Evolutionary conservation across 2,797 vertebrate genomes (phyloP).

Genomic region (Pagetopsis macropterus): DNA sequence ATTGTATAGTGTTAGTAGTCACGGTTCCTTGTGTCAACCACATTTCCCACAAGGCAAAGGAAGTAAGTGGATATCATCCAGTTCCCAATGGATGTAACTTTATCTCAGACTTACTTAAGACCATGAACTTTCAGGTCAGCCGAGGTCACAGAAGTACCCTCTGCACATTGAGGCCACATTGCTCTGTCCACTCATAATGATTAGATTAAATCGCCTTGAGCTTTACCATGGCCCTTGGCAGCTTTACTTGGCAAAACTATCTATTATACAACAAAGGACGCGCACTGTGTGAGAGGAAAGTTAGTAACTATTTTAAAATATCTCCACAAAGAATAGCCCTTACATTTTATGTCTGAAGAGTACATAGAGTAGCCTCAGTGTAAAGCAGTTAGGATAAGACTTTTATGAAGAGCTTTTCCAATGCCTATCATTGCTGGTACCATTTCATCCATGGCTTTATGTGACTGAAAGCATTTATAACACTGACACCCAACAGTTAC

Average conservation of each 20-base stretch:
- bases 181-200: constrained; percentile 66
- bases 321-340: constrained; percentile 22
- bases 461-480: constrained; percentile 81
- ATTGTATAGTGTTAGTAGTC: constrained; percentile 47
- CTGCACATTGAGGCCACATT: constrained; percentile 61
- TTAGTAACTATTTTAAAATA: constrained; percentile 40
- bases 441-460: constrained; percentile 77
- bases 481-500: constrained; percentile 80
- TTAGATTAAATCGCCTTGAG: constrained; percentile 67
- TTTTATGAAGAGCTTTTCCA: constrained; percentile 70
- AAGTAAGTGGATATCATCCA: constrained; percentile 65
- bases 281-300: constrained; percentile 38
- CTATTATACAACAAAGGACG: constrained; percentile 46
- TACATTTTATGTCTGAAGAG: constrained; percentile 38
- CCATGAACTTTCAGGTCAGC: constrained; percentile 66
- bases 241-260: constrained; percentile 46
- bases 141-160: constrained; percentile 65
- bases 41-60: constrained; percentile 57
- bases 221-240: constrained; percentile 40
- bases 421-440: constrained; percentile 63
- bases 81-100: constrained; percentile 71
- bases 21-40: constrained; percentile 47
- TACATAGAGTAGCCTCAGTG: constrained; percentile 41
- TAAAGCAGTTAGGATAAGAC: constrained; percentile 63
- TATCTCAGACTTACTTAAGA: constrained; percentile 71